These are phyloP conservation scores for Nebria ingens DNA, from an alignment of 1,140 invertebrate genomes.

Conservation along the genomic window DNA sequence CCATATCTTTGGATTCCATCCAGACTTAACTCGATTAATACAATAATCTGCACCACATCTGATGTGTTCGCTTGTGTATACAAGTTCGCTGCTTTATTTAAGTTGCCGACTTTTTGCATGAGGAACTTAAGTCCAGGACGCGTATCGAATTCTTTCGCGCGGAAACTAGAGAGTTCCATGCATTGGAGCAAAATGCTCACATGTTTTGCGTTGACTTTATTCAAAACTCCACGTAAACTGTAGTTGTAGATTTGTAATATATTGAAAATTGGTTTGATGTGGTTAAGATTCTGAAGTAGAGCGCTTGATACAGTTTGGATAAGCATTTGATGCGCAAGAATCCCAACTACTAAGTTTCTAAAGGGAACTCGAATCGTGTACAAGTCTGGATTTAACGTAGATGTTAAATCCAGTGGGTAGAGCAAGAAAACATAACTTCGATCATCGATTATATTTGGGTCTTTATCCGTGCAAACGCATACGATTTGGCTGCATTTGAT, in stretches of 20 bases:
- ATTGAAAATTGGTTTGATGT: slow-evolving; percentile 47
- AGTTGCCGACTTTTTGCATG: slow-evolving; percentile 82
- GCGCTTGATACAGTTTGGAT: slow-evolving; percentile 81
- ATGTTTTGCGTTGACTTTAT: slow-evolving; percentile 43
- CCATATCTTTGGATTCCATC: slow-evolving; percentile 49
- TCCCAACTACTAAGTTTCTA: slow-evolving; percentile 72
- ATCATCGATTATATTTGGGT: slow-evolving; percentile 48
- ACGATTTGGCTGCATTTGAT: slow-evolving; percentile 25
- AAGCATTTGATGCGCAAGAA: slow-evolving; percentile 83
- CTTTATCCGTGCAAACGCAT: slow-evolving; percentile 24
- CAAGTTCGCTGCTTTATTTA: slow-evolving; percentile 79
- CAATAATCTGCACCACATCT: slow-evolving; percentile 82
- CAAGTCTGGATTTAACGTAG: slow-evolving; percentile 63
- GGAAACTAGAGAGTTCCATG: slow-evolving; percentile 67
- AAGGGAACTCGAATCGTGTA: slow-evolving; percentile 76
- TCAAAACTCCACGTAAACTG: slow-evolving; percentile 42
- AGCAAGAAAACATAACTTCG: slow-evolving; percentile 84
- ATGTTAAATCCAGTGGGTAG: slow-evolving; percentile 65
- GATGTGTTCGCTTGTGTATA: slow-evolving; percentile 87
- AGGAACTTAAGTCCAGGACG: slow-evolving; percentile 86
- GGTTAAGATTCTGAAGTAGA: slow-evolving; percentile 57
- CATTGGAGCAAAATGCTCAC: slow-evolving; percentile 62
- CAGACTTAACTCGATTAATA: slow-evolving; percentile 69
- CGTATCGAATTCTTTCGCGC: slow-evolving; percentile 75
- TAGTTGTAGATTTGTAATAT: slow-evolving; percentile 44